Percentiles rank a stretch among this genome's conserved stretches.
These are phyloP conservation scores for Hippocampus barbouri DNA, from an alignment of 2,113 vertebrate species.

Conservation along the genomic window DNA sequence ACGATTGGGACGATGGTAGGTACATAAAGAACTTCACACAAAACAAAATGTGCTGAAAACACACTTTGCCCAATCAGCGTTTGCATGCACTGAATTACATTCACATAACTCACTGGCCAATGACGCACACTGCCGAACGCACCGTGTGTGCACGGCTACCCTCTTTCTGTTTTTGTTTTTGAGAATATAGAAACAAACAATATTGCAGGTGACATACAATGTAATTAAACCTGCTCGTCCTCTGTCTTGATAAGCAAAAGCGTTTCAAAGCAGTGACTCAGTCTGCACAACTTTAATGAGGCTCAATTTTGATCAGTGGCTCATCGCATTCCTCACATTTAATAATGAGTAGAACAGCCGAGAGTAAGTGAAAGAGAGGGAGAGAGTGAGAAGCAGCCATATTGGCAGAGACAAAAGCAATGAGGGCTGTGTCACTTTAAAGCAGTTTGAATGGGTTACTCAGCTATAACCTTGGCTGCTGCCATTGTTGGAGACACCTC, in stretches of 20 bases:
- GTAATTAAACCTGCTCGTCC: not conserved
- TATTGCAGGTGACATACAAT: not conserved
- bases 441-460: slow-evolving; percentile 66
- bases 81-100: no score
- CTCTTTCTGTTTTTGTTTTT: no score
- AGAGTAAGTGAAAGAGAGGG: slow-evolving; percentile 28
- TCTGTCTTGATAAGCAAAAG: not conserved
- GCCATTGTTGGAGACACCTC: slow-evolving; percentile 66
- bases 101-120: no score
- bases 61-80: no score
- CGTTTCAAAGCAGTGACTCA: not conserved
- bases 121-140: no score
- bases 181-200: no score
- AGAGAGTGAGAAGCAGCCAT: slow-evolving; percentile 41
- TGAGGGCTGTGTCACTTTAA: slow-evolving; percentile 45
- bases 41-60: no score
- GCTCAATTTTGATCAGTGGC: slow-evolving; percentile 58
- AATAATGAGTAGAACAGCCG: slow-evolving; percentile 50
- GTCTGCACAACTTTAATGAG: slow-evolving; percentile 58
- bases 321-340: slow-evolving; percentile 57
- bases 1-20: no score
- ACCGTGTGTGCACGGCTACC: no score
- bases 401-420: slow-evolving; percentile 53
- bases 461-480: slow-evolving; percentile 68
- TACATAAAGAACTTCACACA: no score